Evolutionary conservation across 1,140 invertebrate genomes (phyloP).

Genomic region (Sycophila sp.): DNA sequence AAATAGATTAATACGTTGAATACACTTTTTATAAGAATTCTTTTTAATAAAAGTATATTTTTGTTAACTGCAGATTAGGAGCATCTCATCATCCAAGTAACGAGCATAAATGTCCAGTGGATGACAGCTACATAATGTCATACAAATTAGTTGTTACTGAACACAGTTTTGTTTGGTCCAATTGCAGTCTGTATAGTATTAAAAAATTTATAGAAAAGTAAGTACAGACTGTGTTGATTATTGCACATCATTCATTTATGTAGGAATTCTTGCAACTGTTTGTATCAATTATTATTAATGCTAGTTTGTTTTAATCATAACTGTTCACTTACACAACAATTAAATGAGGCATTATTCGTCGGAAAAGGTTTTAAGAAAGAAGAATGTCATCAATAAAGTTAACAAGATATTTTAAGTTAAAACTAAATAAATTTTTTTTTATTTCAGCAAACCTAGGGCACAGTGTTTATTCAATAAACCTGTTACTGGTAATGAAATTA

Average conservation of each 20-base stretch:
- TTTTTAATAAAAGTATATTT: no score
- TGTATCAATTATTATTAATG: no score
- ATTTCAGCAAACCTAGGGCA: not conserved
- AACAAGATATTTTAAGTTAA: no score
- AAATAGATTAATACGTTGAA: no score
- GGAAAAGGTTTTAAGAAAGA: no score
- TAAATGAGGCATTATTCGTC: no score
- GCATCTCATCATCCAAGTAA: not conserved
- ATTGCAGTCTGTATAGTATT: not conserved
- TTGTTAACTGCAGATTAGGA: not conserved
- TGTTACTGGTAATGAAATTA: not conserved
- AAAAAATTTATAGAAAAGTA: not conserved
- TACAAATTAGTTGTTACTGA: not conserved
- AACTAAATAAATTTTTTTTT: not conserved
- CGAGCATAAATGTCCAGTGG: not conserved
- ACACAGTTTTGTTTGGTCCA: not conserved
- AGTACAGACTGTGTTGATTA: not conserved
- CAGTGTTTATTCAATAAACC: not conserved
- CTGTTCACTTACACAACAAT: no score
- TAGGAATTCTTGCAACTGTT: no score
- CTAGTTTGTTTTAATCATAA: no score
- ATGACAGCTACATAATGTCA: not conserved
- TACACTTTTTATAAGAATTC: not conserved
- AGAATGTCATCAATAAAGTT: no score
- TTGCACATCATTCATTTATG: not conserved